phyloP scores from a whole-genome alignment of 2,113 vertebrate genomes.

The Campylomormyrus numenius region DNA sequence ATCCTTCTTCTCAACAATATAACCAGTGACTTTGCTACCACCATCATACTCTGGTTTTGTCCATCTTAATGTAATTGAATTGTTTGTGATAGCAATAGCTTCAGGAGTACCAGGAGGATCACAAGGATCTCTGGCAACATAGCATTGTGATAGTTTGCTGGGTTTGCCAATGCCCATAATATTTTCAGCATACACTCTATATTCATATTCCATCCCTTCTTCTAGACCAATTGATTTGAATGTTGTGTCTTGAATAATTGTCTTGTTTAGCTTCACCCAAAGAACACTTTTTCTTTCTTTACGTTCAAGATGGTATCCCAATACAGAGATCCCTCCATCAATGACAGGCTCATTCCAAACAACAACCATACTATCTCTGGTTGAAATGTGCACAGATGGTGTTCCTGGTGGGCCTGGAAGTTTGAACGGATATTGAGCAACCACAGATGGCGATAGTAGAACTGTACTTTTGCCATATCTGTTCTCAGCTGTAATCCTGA shows the following conservation, averaged over 20 bases:
- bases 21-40: constrained; percentile 93
- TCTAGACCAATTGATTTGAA: constrained; percentile 89
- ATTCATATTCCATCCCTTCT: constrained; percentile 93
- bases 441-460: constrained; percentile 74
- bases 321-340: constrained; percentile 81
- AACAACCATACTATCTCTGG: constrained; percentile 87
- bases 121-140: constrained; percentile 83
- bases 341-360: constrained; percentile 92
- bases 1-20: constrained; percentile 96
- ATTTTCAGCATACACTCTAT: constrained; percentile 90
- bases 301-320: constrained; percentile 93
- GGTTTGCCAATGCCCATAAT: constrained; percentile 90
- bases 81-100: constrained; percentile 79
- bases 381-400: constrained; percentile 69
- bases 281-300: constrained; percentile 96
- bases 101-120: constrained; percentile 91
- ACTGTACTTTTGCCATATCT: constrained; percentile 87
- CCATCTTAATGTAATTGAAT: constrained; percentile 86
- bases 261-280: constrained; percentile 93
- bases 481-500: constrained; percentile 93
- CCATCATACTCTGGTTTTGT: constrained; percentile 94
- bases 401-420: constrained; percentile 92
- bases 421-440: constrained; percentile 94
- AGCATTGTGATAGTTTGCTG: constrained; percentile 86
- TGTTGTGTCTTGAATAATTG: constrained; percentile 81